Evolutionary conservation across 1,140 invertebrate genomes (phyloP), one percentile per base, ranked within the genome.

Genomic region (Delia radicum): DNA sequence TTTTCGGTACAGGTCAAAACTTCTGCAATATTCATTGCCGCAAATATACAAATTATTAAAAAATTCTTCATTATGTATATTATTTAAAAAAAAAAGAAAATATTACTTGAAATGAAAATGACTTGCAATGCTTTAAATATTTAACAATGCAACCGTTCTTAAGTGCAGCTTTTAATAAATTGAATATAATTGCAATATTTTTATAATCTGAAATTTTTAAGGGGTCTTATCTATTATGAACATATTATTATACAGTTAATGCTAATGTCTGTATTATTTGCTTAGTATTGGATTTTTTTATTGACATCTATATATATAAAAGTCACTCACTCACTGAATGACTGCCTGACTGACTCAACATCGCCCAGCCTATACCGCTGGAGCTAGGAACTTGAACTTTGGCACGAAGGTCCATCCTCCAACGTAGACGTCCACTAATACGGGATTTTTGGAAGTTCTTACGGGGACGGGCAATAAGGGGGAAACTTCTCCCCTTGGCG

Each of bases 1-100:
- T 78, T 77, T n/a, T 84, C 79, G 1, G 79, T 79, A 76, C 82
- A 84, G 15, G 69, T 48, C 24, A 31, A n/a, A 26, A 37, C 29
- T 1, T 4, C 48, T n/a, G 4, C n/a, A 55, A 55, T 55, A 6
- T 55, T 55, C 21, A 55, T 21, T 2, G 21, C 48, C 18, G n/a
- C 7, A 7, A 55, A 21, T 55, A 55, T 3, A 18, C 48, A 55
- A 48, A 55, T 55, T 55, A 55, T 55, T 55, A 55, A 55, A 55
- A 55, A 55, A 55, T n/a, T 13, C 48, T 55, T 55, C 48, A 55
- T 55, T 18, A 21, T 55, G 15, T 18, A 6, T 33, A 29, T 65
- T 27, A 18, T 12, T 63, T 3, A 63, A 63, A 10, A 63, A 63
- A 26, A 63, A 61, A 7, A 61, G 24, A 24, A 63, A 24, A 63